Evolutionary conservation across 2,888 invertebrate genomes (phyloP).

Genomic region (Tachina lurida): DNA sequence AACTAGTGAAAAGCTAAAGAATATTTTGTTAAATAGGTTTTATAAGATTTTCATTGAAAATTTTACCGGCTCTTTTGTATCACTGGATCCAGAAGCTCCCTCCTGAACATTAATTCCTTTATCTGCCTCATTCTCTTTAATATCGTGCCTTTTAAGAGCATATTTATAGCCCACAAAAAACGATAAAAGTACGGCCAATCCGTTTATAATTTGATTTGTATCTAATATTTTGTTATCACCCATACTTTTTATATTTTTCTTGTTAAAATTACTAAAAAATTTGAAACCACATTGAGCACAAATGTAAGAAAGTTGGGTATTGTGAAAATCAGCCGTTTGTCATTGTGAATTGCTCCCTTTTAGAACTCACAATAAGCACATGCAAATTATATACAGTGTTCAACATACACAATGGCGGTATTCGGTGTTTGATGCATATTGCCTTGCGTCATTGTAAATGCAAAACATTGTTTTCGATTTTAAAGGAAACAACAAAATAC

Average conservation of each 20-base stretch:
- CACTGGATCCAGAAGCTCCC: background rate
- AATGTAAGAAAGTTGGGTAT: background rate
- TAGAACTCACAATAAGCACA: conserved; percentile 12
- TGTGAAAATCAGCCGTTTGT: conserved; percentile 14
- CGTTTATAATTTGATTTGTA: conserved; percentile 81
- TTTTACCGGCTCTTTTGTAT: conserved; percentile 72
- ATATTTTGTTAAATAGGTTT: background rate
- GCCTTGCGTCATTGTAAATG: no score
- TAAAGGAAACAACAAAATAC: no score
- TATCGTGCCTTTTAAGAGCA: conserved; percentile 78
- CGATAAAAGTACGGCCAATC: conserved; percentile 82
- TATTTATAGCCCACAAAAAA: conserved; percentile 83
- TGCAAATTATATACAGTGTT: background rate
- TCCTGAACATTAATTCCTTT: conserved; percentile 24
- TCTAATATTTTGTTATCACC: conserved; percentile 80
- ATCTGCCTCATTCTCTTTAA: conserved; percentile 66
- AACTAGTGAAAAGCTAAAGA: conserved; percentile 76
- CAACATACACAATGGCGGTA: no score
- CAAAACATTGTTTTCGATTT: no score
- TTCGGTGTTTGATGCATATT: no score
- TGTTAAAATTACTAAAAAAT: conserved; percentile 12
- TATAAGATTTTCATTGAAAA: background rate
- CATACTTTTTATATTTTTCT: conserved; percentile 72
- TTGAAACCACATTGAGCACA: conserved; percentile 48
- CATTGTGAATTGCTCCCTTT: conserved; percentile 18